Evolutionary conservation across 2,888 invertebrate species (phyloP), one percentile per base, ranked within the genome.

Genomic region (Amiota minor): DNA sequence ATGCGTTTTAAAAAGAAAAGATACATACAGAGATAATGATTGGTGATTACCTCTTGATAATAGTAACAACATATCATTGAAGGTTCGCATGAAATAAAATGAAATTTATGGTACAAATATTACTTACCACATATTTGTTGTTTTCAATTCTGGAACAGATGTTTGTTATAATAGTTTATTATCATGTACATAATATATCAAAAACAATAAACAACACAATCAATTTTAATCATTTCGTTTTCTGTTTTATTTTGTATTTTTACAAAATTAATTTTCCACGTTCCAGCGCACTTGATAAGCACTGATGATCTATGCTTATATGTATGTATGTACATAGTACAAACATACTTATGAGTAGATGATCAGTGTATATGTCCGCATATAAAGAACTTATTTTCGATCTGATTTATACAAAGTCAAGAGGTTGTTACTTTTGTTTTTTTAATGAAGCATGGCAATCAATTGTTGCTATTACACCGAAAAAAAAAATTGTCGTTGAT

Each of bases 201-300:
- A 35, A 35, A 2, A 35, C 35, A 35, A 35, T 35, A 35, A 35
- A 35, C 35, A 35, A 35, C 6, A 35, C 35, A 55, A 59, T 18
- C 71, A 61, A 35, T 35, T 72, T 65, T 70, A 72, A 74, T 74
- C 67, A 71, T 74, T 71, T 72, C 46, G 65, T 75, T 74, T 73
- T 35, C 20, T 59, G 49, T 67, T 71, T 45, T 11, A 61, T 35
- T 53, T 62, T 50, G 65, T 47, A 14, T 45, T 70, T 35, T 35
- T 47, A 35, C 14, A 53, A 55, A 56, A 9, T 18, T 56, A 8
- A 16, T 56, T 59, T 72, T 70, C 47, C 55, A 70, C 67, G 69
- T 70, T 50, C 18, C 47, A 20, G 56, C 68, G 73, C 71, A 73
- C 74, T 74, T 77, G 73, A 64, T 59, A 59, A 59, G 75, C 75